Percentiles rank a stretch among this genome's conserved stretches.
phyloP scores from a whole-genome alignment of 2,113 vertebrate species.

The Microtus ochrogaster region DNA sequence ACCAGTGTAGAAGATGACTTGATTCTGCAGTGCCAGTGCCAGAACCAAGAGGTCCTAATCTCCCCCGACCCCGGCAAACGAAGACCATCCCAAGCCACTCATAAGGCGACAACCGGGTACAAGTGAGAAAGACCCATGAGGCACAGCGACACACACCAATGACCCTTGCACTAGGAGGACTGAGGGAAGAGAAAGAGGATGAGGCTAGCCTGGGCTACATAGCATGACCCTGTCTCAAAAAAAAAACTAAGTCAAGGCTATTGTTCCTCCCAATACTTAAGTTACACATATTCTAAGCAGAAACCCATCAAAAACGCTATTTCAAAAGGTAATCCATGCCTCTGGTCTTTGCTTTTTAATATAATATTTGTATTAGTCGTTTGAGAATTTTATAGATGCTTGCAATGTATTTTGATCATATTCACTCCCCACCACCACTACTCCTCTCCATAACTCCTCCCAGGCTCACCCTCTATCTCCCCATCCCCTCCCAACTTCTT shows the following conservation, averaged over 20 bases:
- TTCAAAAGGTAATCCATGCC: not conserved
- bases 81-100: not conserved
- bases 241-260: not conserved
- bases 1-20: accelerated
- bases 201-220: not conserved
- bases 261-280: not conserved
- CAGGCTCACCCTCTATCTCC: not conserved
- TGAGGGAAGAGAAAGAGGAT: not conserved
- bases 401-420: not conserved
- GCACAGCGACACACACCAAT: not conserved
- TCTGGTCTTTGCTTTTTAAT: not conserved
- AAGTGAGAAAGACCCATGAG: not conserved
- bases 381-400: not conserved
- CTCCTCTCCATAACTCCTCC: not conserved
- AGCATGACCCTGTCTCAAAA: not conserved
- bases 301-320: not conserved
- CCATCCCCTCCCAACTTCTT: not conserved
- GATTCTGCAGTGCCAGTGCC: not conserved
- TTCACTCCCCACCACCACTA: not conserved
- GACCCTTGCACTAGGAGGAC: not conserved
- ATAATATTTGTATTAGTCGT: not conserved
- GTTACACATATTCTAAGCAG: not conserved
- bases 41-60: not conserved
- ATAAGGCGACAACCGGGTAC: not conserved
- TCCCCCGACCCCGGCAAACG: not conserved